These are phyloP conservation scores for Cephalopholis sonnerati DNA, from an alignment of 2,113 vertebrate species.

Conservation along the genomic window DNA sequence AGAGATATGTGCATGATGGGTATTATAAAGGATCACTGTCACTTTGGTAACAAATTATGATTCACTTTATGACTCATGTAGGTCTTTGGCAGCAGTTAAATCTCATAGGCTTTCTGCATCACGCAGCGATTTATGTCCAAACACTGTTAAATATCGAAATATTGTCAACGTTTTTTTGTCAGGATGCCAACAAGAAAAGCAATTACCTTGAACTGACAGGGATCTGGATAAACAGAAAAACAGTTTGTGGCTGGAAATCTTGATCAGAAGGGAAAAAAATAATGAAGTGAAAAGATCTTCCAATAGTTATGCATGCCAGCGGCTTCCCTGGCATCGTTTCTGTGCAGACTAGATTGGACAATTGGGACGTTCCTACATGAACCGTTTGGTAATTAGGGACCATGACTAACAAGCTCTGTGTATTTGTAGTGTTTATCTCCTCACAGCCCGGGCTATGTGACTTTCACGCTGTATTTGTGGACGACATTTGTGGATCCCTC, in stretches of 20 bases:
- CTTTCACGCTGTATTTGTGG: slow-evolving; percentile 77
- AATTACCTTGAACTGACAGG: slow-evolving; percentile 26
- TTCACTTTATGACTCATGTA: slow-evolving; percentile 68
- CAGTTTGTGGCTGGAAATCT: background rate
- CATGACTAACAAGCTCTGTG: slow-evolving; percentile 77
- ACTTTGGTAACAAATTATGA: slow-evolving; percentile 61
- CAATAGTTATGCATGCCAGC: slow-evolving; percentile 13
- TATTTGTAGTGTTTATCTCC: slow-evolving; percentile 65
- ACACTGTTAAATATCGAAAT: slow-evolving; percentile 24
- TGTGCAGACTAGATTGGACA: slow-evolving; percentile 57
- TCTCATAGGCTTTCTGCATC: slow-evolving; percentile 11
- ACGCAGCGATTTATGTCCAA: slow-evolving; percentile 25
- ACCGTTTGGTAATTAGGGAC: slow-evolving; percentile 69
- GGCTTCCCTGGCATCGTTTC: slow-evolving; percentile 42
- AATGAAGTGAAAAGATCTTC: slow-evolving; percentile 26
- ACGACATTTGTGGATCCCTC: slow-evolving; percentile 67
- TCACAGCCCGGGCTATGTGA: slow-evolving; percentile 60
- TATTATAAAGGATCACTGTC: slow-evolving; percentile 68
- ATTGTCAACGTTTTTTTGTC: slow-evolving; percentile 2
- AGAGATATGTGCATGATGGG: slow-evolving; percentile 61
- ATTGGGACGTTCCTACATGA: slow-evolving; percentile 58
- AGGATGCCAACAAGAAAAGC: background rate
- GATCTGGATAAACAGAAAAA: slow-evolving; percentile 13
- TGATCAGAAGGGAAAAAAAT: slow-evolving; percentile 1
- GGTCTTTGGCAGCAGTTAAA: slow-evolving; percentile 36